Evolutionary conservation across 2,888 invertebrate genomes (phyloP).

Genomic region (Netelia virgata): DNA sequence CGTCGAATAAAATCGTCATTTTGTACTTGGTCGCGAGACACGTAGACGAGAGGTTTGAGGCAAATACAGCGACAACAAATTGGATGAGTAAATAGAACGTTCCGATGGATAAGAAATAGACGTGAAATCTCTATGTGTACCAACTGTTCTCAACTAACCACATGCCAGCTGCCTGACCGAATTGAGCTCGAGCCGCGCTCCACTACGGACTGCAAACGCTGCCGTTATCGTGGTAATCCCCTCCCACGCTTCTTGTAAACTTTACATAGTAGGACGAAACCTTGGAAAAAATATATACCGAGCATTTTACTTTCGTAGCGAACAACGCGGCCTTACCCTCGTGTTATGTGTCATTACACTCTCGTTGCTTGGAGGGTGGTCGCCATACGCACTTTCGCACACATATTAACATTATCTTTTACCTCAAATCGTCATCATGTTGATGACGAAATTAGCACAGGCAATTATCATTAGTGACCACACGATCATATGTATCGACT

Average conservation of each 20-base stretch:
- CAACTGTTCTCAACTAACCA: conserved; percentile 63
- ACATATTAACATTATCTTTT: background rate
- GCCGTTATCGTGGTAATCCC: conserved; percentile 37
- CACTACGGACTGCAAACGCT: conserved; percentile 4
- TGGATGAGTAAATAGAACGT: conserved; percentile 31
- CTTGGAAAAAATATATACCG: conserved; percentile 4
- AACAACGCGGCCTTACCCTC: background rate
- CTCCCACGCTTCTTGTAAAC: background rate
- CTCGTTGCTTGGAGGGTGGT: no score
- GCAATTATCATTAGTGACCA: conserved; percentile 70
- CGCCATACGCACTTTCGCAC: no score
- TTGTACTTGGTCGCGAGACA: conserved; percentile 19
- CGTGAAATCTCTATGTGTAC: conserved; percentile 44
- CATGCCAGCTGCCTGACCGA: conserved; percentile 50
- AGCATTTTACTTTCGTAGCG: background rate
- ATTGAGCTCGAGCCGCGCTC: conserved; percentile 31
- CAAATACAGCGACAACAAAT: conserved; percentile 22
- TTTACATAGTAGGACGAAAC: conserved; percentile 22
- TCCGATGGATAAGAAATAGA: conserved; percentile 23
- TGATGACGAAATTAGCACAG: conserved; percentile 63
- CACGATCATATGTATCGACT: conserved; percentile 72
- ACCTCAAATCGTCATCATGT: conserved; percentile 58
- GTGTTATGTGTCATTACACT: background rate
- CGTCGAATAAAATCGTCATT: conserved; percentile 39
- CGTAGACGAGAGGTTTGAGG: background rate